Evolutionary conservation across 2,888 invertebrate genomes (phyloP), one percentile per base, ranked within the genome.

Genomic region (Brachypterus glaber): DNA sequence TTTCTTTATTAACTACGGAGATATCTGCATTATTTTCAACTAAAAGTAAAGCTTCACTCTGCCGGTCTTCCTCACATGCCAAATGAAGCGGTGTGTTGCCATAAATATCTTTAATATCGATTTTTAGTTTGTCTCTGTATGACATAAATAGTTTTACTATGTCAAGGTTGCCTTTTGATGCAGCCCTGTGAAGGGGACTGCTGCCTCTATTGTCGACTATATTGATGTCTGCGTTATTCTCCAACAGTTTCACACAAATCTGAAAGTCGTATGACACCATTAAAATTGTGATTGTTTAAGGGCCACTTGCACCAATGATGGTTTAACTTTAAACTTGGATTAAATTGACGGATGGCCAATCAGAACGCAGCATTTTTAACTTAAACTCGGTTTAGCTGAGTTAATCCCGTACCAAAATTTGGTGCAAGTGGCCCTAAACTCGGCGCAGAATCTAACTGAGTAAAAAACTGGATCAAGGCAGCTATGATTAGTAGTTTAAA

Each of bases 11-110:
- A 51, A 62, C 55, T 11, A 72, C 54, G 24, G 71, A 66, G 8
- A 74, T 46, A 51, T 68, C 67, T 4, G 82, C 85, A 12, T 84
- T 84, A 52, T 75, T 68, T 45, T 73, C 66, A 0, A 80, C 72
- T 40, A 88, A 65, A 49, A 82, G 60, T 51, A 73, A 68, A 4
- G 82, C 79, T 47, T 74, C 78, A 40, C 78, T 74, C 47, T 73
- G 71, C 46, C 83, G 70, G 49, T 81, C 77, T 63, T 88, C 88
- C 62, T 88, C 87, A 65, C 86, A 87, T 2, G 86, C 82, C 44
- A 86, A 70, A 64, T 88, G 87, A 74, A 90, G 63, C 27, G 89
- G 74, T 13, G 86, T 81, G 57, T 82, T 83, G 17, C 86, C 86
- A 52, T 79, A 79, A 24, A 66, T 66, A 63, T 90, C 88, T 51